Percentiles rank a stretch among this genome's conserved stretches.
These are phyloP conservation scores for Malurus melanocephalus DNA, from an alignment of 2,113 vertebrate genomes.

Conservation along the genomic window DNA sequence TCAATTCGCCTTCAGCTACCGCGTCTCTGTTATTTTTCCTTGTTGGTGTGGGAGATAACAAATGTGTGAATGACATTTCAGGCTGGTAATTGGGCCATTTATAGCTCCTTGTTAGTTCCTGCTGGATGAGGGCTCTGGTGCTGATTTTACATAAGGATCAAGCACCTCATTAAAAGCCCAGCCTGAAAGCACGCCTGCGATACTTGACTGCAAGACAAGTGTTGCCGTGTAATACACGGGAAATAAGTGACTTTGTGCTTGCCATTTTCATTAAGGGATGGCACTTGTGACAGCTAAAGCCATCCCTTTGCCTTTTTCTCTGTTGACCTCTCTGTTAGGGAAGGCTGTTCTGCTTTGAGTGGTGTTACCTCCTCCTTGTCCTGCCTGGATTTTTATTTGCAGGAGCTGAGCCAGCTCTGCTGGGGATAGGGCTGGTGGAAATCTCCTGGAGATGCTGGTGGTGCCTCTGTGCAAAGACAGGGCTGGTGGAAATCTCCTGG, in stretches of 20 bases:
- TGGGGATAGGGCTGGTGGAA: too few species aligned
- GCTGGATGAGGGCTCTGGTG: constrained; percentile 5
- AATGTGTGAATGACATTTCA: constrained; percentile 57
- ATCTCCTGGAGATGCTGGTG: not conserved
- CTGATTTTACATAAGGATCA: constrained; percentile 37
- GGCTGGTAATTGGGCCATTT: constrained; percentile 59
- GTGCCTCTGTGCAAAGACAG: not conserved
- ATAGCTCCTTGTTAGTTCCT: constrained; percentile 57
- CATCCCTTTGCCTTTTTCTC: not conserved
- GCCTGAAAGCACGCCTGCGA: not conserved
- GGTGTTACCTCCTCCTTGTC: not conserved
- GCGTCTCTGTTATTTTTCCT: constrained; percentile 45
- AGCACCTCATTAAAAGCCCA: constrained; percentile 44
- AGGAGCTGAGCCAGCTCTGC: not conserved
- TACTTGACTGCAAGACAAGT: not conserved
- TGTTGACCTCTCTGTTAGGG: not conserved
- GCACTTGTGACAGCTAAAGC: not conserved
- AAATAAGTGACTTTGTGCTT: constrained; percentile 7
- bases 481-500: too few species aligned
- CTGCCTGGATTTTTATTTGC: not conserved
- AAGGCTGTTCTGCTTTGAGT: not conserved
- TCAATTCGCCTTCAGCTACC: constrained; percentile 53
- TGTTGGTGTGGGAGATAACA: constrained; percentile 57
- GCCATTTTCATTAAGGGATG: not conserved
- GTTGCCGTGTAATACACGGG: not conserved